Evolutionary conservation across 2,888 invertebrate species (phyloP).

Genomic region (Criorhina ranunculi): DNA sequence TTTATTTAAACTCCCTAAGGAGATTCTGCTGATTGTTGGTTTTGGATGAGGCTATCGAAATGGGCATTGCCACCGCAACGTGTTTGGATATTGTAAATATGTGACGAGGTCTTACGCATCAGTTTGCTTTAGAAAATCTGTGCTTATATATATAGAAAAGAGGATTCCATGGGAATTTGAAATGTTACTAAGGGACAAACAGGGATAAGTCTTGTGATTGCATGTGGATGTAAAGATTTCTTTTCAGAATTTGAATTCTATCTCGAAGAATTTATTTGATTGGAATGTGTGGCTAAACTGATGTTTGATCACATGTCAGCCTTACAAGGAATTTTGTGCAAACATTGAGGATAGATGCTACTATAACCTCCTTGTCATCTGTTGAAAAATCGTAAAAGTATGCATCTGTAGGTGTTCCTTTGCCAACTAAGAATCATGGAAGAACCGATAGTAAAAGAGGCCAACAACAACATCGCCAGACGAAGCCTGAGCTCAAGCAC

Average conservation of each 20-base stretch:
- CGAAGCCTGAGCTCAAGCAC: too few species aligned
- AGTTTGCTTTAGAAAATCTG: constrained; percentile 19
- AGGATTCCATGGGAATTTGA: constrained; percentile 1
- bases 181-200: constrained; percentile 4
- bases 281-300: background rate
- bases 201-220: background rate
- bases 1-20: constrained; percentile 70
- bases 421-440: too few species aligned
- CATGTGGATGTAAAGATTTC: background rate
- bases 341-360: too few species aligned
- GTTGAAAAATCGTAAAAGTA: too few species aligned
- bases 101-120: constrained; percentile 31
- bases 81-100: constrained; percentile 28
- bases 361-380: too few species aligned
- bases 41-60: constrained; percentile 38
- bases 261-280: background rate
- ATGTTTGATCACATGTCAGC: too few species aligned
- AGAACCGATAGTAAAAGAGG: too few species aligned
- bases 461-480: too few species aligned
- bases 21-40: constrained; percentile 65
- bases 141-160: background rate
- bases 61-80: constrained; percentile 25
- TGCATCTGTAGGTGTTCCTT: too few species aligned
- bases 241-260: background rate
- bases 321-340: too few species aligned